Evolutionary conservation across 1,140 invertebrate species (phyloP), one percentile per base, ranked within the genome.

Genomic region (Dicyema japonicum): DNA sequence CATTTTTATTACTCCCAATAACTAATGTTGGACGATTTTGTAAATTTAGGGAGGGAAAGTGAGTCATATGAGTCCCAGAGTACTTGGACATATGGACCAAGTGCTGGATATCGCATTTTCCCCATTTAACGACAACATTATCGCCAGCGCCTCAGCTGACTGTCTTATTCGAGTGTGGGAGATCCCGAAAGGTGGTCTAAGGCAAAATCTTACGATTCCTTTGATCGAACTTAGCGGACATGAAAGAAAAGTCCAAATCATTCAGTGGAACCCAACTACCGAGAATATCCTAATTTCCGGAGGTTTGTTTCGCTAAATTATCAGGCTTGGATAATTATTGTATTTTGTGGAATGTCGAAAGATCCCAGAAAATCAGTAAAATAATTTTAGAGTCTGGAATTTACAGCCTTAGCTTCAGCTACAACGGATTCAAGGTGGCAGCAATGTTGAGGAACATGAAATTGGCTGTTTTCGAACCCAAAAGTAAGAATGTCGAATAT

Each of bases 31-130:
- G 12, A 5, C 5, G 15, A 12, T 23, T 12, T 23, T 23, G 15
- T 23, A 38, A 31, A 46, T 56, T 14, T 47, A 88, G 76, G 69
- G 72, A 41, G 82, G 82, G 18, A 61, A 80, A 38, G 75, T 90
- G 42, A 65, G 72, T 28, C 66, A 74, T 2, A 76, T 90, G 54
- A 64, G 70, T 51, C 76, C 82, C 2, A 53, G 90, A 32, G 85
- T 97, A 11, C 72, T 74, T 22, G 88, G 88, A 11, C 88, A 97
- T 56, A 85, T 82, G 54, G 82, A 76, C 7, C 75, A 82, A 4
- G 85, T 94, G 7, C 52, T 94, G 17, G 85, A 97, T 53, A 80
- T 97, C 35, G 71, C 78, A 4, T 97, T 78, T 78, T 88, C 78
- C 54, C 85, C 82, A 2, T 80, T 90, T 53, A 85, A 92, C 46